Base-by-base conservation (phyloP, 1,140 invertebrate genomes). In the Drosophila melanogaster region DNA sequence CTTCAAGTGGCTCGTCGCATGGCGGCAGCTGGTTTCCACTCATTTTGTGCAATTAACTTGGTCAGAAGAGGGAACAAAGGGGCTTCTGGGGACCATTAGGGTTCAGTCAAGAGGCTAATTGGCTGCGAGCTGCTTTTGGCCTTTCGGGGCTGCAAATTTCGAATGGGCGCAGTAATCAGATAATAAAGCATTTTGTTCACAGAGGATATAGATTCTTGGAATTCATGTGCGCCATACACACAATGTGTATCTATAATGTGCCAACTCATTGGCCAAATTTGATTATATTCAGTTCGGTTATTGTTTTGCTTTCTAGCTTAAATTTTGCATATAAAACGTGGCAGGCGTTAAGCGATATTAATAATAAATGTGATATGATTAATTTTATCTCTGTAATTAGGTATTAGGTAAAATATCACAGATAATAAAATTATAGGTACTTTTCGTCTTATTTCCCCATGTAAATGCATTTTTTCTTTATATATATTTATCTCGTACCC, bases 71-170 rank as follows among this genome's bases (percentile, higher is more conserved):
- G 40, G 44, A 38, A 37, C 43, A 60, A 51, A 49, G 41, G 22
- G 33, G 40, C 24, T 11, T 44, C 14, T 26, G 49, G 62, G 62
- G 70, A 57, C 64, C 66, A 62, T 73, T 62, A 51, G 70, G 78
- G 75, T 87, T 83, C 83, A 83, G 60, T 53, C 47, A 61, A 83
- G 71, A 79, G 79, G 84, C 83, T 86, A 86, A 86, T 86, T 86
- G 83, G 87, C 77, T 76, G 87, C 57, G 47, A 72, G 83, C 79
- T 41, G 72, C 56, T 55, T 71, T 33, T 81, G 70, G 57, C 81
- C 70, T 74, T 76, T 69, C 15, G n/a, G 11, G 17, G 10, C 33
- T 19, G 30, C 59, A n/a, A 26, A 47, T 19, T 64, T 65, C 33
- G 37, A 26, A 64, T 64, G 59, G 46, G 26, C 24, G 12, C 22